Base-by-base conservation (phyloP, 2,888 invertebrate species). In the Abscondita cerata region DNA sequence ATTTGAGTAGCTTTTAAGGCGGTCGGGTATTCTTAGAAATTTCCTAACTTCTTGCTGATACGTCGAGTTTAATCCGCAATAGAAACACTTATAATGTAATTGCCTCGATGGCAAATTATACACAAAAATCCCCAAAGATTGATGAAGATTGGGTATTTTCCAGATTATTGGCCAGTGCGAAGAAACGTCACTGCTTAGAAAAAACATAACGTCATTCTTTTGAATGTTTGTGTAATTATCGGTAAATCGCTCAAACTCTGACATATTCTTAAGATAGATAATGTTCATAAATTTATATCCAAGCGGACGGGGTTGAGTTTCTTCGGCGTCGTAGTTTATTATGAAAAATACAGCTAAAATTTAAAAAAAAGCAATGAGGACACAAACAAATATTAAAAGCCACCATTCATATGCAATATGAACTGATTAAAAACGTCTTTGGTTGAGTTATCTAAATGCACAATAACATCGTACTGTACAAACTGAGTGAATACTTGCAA, bases 1-100 rank as follows among this genome's bases (percentile, higher is more conserved):
- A 48, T 60, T 44, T 3, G 31, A 12, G 19, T 48, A 54, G n/a
- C 19, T 18, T 19, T 60, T 59, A 12, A 52, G 1, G 20, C 54
- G 54, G 4, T 19, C 18, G 5, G 18, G 11, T 6, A 54, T 4
- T 18, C 8, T 1, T 11, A 31, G 5, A 20, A 12, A 11, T 1
- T 36, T 18, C 12, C 15, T 15, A 12, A 54, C 47, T 3, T 53
- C n/a, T 25, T 15, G 16, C 6, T 50, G 20, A 20, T 19, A 11
- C 3, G n/a, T 19, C 2, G 11, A 40, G 13, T n/a, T 34, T 18
- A 25, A 5, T 13, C 59, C 59, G 20, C 59, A 60, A 16, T 54
- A 60, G 44, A 40, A 60, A 12, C 54, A 60, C 36, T 31, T n/a
- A n/a, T n/a, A n/a, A n/a, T n/a, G n/a, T n/a, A n/a, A n/a, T n/a